Evolutionary conservation across 2,113 vertebrate genomes (phyloP).

Genomic region (Trichechus manatus): DNA sequence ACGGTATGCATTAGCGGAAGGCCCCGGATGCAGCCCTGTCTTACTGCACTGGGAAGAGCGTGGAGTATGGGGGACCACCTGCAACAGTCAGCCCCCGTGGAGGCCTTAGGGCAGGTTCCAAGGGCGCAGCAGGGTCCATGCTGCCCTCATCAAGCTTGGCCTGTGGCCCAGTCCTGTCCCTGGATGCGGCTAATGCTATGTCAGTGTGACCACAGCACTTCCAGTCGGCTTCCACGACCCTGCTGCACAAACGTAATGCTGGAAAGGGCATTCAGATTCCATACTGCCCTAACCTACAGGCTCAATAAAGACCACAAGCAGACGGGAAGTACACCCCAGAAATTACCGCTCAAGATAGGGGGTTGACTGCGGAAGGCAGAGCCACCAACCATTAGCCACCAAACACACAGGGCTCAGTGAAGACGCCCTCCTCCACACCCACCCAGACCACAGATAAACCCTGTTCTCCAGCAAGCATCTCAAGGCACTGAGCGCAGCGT

Average conservation of each 20-base stretch:
- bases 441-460: not conserved
- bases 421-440: not conserved
- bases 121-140: not conserved
- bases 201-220: too few relatives aligned
- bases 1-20: not conserved
- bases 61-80: not conserved
- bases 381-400: not conserved
- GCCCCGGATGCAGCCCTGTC: not conserved
- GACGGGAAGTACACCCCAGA: not conserved
- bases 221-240: too few relatives aligned
- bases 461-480: not conserved
- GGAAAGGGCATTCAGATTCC: too few relatives aligned
- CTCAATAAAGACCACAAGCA: not conserved
- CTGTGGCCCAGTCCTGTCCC: not conserved
- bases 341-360: not conserved
- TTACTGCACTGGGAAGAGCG: not conserved
- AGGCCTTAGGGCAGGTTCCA: not conserved
- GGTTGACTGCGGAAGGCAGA: not conserved
- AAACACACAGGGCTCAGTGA: not conserved
- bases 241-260: too few relatives aligned
- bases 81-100: too few relatives aligned
- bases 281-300: not conserved
- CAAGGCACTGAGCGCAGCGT: accelerated
- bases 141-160: not conserved
- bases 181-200: not conserved